Evolutionary conservation across 2,888 invertebrate genomes (phyloP), one percentile per base, ranked within the genome.

Genomic region (Nomada flava): DNA sequence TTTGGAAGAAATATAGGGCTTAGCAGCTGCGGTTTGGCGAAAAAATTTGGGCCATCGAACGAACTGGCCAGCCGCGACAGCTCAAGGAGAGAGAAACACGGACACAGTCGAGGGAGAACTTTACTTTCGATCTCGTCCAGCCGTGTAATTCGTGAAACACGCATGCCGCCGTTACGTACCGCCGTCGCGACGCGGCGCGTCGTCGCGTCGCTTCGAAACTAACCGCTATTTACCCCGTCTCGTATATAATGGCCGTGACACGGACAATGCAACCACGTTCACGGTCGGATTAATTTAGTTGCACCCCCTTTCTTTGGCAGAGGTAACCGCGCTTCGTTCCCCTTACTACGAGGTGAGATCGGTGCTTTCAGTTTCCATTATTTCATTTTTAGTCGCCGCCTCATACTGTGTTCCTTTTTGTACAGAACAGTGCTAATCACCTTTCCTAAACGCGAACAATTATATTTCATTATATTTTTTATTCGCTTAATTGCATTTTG

Each of bases 121-220:
- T 85, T 80, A 87, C 87, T 87, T 85, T 87, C 87, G 80, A 87
- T 87, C 82, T 87, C 87, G 83, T 64, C 68, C 79, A 69, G 36
- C 67, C 83, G 72, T 75, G 83, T 78, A 76, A 83, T 82, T 79
- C 83, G 78, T 76, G 60, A 78, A 78, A 75, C 70, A 74, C 83
- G 81, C 71, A 68, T 64, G 64, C 64, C 65, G 9, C 71, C 57
- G n/a, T 53, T 65, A 63, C 64, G 72, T 69, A 29, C 68, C 60
- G 55, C 20, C 53, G 52, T 64, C 77, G 64, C 60, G 36, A 50
- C n/a, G 47, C 47, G 11, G 2, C 13, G 47, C 47, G 69, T 20
- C 63, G 69, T 59, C 26, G 47, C 72, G 81, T 57, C 77, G 73
- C 73, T 74, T 72, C 36, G 64, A 82, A 85, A 82, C 85, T 85